A percentile compares a stretch with the other conserved stretches of the same genome.
These are phyloP conservation scores for Callocephalon fimbriatum DNA, from an alignment of 2,113 vertebrate species.

Conservation along the genomic window DNA sequence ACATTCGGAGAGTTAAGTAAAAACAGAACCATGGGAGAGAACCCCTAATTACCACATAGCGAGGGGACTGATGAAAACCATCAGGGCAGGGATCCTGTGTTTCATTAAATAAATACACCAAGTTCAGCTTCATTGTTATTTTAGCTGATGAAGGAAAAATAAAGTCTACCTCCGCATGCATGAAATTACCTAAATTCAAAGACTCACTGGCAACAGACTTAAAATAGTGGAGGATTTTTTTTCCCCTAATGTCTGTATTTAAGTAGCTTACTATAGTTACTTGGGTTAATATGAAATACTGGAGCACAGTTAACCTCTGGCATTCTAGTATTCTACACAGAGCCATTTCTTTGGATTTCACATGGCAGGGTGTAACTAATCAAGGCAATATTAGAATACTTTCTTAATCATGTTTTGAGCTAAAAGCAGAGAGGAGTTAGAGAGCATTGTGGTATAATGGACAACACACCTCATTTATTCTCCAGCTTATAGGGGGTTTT, in stretches of 20 bases:
- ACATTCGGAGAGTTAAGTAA: constrained; percentile 72
- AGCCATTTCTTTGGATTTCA: not conserved
- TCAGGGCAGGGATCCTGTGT: constrained; percentile 64
- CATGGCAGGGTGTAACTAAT: not conserved
- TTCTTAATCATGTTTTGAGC: not conserved
- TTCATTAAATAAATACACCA: constrained; percentile 63
- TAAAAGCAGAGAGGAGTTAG: not conserved
- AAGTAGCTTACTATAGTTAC: not conserved
- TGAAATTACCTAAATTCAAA: constrained; percentile 45
- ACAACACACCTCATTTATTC: not conserved
- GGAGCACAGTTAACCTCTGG: not conserved
- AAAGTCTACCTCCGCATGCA: constrained; percentile 31
- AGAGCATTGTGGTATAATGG: not conserved
- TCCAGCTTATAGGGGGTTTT: not conserved
- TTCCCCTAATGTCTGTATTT: not conserved
- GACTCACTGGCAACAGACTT: not conserved
- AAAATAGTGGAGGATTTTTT: not conserved
- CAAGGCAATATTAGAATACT: not conserved
- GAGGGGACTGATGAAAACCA: constrained; percentile 77
- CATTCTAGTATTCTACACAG: not conserved
- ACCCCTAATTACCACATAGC: constrained; percentile 67
- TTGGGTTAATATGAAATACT: not conserved
- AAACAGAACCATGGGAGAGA: constrained; percentile 66
- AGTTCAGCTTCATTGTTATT: constrained; percentile 58
- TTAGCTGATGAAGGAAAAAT: constrained; percentile 61